A percentile compares a stretch with the other conserved stretches of the same genome.
phyloP scores from a whole-genome alignment of 2,888 invertebrate species.

The Halocaridina rubra region DNA sequence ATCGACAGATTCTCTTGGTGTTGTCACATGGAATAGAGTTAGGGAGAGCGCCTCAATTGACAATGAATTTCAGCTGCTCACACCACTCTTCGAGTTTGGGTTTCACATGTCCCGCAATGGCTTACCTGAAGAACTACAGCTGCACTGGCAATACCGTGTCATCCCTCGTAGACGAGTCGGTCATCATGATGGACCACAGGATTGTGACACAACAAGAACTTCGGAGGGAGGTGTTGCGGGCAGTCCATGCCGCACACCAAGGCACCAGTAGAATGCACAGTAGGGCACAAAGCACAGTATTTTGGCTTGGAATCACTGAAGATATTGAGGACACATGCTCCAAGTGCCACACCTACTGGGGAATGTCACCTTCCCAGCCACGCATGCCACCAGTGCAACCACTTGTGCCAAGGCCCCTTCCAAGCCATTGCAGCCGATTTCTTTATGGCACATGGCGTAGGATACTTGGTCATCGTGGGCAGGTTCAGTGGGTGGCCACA shows the following conservation, averaged over 20 bases:
- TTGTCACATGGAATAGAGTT: no score
- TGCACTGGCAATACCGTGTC: no score
- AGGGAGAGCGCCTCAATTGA: no score
- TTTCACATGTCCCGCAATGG: no score
- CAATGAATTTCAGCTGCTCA: no score
- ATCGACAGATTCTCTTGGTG: no score
- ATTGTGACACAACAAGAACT: neutral
- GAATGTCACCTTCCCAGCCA: slow-evolving; percentile 37
- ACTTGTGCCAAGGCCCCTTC: neutral
- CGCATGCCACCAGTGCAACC: slow-evolving; percentile 16
- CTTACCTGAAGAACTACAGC: no score
- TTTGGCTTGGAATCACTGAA: slow-evolving; percentile 8
- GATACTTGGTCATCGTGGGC: slow-evolving; percentile 7
- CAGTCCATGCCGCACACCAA: slow-evolving; percentile 14
- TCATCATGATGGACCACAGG: slow-evolving; percentile 22
- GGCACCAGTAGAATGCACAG: no score
- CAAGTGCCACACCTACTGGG: slow-evolving; percentile 8
- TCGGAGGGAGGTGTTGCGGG: neutral
- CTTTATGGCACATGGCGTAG: slow-evolving; percentile 6
- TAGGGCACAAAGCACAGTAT: neutral
- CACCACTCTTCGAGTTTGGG: no score
- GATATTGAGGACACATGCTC: neutral
- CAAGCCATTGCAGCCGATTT: slow-evolving; percentile 20
- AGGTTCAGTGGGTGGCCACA: neutral
- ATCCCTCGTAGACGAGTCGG: no score